A percentile compares a stretch with the other conserved stretches of the same genome.
Evolutionary conservation across 2,888 invertebrate genomes (phyloP).

Genomic region (Hymenopus coronatus): DNA sequence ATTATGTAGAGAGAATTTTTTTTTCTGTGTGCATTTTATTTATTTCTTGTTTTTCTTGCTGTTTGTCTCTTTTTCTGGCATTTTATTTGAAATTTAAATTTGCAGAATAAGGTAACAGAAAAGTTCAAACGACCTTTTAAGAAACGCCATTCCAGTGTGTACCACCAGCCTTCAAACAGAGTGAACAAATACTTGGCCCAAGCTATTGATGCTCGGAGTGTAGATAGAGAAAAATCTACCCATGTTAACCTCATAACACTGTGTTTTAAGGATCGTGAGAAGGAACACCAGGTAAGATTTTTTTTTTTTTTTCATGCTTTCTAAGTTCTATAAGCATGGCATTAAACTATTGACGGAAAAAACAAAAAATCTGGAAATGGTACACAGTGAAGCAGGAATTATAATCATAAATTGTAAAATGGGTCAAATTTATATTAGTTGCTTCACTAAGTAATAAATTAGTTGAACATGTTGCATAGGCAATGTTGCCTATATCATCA

Average conservation of each 20-base stretch:
- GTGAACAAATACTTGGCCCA: conserved; percentile 90
- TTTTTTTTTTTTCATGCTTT: not conserved
- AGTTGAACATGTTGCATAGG: no score
- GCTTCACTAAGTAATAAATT: no score
- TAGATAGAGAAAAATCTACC: conserved; percentile 84
- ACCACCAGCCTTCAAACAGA: conserved; percentile 85
- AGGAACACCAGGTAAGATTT: conserved; percentile 71
- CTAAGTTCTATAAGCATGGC: not conserved
- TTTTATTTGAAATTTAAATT: not conserved
- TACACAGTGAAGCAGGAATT: no score
- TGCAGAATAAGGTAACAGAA: conserved; percentile 80
- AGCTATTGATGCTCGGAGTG: conserved; percentile 86
- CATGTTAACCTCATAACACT: conserved; percentile 84
- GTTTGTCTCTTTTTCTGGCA: not conserved
- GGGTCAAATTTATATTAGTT: no score
- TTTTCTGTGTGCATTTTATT: not conserved
- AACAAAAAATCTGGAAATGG: not conserved
- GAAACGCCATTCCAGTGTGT: conserved; percentile 81
- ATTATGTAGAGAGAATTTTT: not conserved
- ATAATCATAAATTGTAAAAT: no score
- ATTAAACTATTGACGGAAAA: no score
- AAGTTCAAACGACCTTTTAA: conserved; percentile 85
- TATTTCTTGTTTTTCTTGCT: not conserved
- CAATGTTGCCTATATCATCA: no score
- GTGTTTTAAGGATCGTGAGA: conserved; percentile 79